A percentile compares a stretch with the other conserved stretches of the same genome.
phyloP scores from a whole-genome alignment of 2,113 vertebrate species.

The Aleadryas rufinucha region DNA sequence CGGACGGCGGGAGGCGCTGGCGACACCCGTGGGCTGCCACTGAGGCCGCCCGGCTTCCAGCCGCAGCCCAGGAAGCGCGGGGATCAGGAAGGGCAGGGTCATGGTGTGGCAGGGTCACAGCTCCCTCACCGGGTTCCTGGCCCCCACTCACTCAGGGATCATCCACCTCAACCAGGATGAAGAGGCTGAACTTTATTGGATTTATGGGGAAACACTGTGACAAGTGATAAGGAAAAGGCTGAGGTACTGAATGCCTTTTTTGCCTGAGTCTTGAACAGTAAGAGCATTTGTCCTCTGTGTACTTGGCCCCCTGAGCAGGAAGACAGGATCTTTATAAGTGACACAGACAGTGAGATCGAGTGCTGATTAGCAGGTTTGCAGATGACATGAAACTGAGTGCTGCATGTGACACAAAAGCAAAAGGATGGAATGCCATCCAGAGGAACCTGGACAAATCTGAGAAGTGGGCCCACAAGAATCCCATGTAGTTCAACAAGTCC shows the following conservation, averaged over 20 bases:
- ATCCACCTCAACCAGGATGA: no score
- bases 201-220: background rate
- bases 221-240: background rate
- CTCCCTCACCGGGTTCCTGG: background rate
- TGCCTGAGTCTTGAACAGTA: background rate
- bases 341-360: no score
- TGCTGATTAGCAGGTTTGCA: background rate
- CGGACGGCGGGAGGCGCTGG: background rate
- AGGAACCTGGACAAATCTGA: background rate
- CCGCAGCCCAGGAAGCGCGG: fast-evolving
- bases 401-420: background rate
- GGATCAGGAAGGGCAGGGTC: fast-evolving
- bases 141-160: no score
- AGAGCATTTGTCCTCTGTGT: background rate
- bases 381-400: background rate
- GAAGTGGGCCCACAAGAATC: background rate
- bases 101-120: fast-evolving
- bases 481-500: background rate
- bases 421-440: background rate
- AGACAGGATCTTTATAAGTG: background rate
- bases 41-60: fast-evolving
- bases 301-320: background rate
- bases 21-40: fast-evolving
- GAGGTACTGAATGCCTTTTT: background rate
- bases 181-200: fast-evolving